Conservation (phyloP, 2,113 vertebrate species). For the Gobiocypris rarus region DNA sequence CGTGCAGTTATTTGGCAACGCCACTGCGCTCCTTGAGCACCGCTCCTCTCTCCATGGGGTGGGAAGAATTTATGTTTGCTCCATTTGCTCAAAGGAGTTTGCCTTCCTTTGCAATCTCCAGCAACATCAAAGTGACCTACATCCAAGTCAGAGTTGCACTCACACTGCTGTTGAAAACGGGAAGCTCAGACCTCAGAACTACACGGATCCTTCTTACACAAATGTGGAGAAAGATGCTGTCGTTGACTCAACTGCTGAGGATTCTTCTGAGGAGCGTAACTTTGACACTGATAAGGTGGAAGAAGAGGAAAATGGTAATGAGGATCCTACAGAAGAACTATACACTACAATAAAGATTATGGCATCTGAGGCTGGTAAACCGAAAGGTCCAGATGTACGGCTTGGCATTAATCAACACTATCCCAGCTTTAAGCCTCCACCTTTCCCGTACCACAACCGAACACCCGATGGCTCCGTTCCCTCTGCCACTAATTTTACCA, state of each 20-base stretch:
- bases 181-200: slow-evolving; percentile 95
- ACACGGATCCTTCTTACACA: slow-evolving; percentile 85
- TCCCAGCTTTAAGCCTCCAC: slow-evolving; percentile 96
- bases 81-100: slow-evolving; percentile 95
- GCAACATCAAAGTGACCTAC: slow-evolving; percentile 95
- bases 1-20: slow-evolving; percentile 90
- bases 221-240: slow-evolving; percentile 68
- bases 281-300: slow-evolving; percentile 64
- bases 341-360: slow-evolving; percentile 99
- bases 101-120: slow-evolving; percentile 97
- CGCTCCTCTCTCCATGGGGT: slow-evolving; percentile 92
- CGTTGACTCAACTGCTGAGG: slow-evolving; percentile 47
- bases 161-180: slow-evolving; percentile 90
- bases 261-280: slow-evolving; percentile 35
- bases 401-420: slow-evolving; percentile 98
- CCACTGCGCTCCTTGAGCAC: slow-evolving; percentile 85
- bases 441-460: slow-evolving; percentile 96
- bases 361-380: slow-evolving; percentile 92
- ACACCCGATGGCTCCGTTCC: slow-evolving; percentile 87
- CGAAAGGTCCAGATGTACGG: slow-evolving; percentile 92
- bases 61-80: slow-evolving; percentile 93
- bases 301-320: slow-evolving; percentile 73
- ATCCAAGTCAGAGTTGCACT: slow-evolving; percentile 86
- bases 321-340: slow-evolving; percentile 94
- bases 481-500: slow-evolving; percentile 97